Evolutionary conservation across 92 coral and sea anemone species (phyloP), one percentile per base, ranked within the genome.

Genomic region (Galaxea fascicularis): DNA sequence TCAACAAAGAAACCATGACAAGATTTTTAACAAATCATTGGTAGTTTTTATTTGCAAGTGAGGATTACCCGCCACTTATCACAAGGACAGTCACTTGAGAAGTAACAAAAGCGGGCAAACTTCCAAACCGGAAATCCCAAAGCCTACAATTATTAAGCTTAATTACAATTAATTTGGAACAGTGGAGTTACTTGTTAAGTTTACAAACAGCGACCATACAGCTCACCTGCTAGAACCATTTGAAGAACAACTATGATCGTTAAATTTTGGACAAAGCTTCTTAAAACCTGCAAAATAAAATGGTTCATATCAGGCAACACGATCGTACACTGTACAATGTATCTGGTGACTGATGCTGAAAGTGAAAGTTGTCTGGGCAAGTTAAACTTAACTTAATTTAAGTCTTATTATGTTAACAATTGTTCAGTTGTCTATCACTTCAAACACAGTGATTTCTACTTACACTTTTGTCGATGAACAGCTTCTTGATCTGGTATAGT

Each of bases 221-320:
- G 25, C 94, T 90, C 75, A 96, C 99, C 99, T 74, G 99, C 95
- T 58, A 96, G 76, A 24, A 85, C 78, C 90, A 96, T 88, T 86
- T 96, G 99, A 10, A 96, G 84, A 8, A 82, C 75, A 69, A 96
- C 89, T 13, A 91, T 89, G 52, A 92, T 79, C 18, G 98, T 94
- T 24, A 94, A 88, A 87, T 96, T 96, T 70, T 91, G 90, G 13
- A 86, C 62, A 86, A 96, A 96, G 85, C 97, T 96, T 78, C 77
- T 79, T 62, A 95, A 76, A 68, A 95, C 88, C 98, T 95, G 82
- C 59, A 83, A 63, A 73, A 54, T 8, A 65, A 22, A 26, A 64
- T 30, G 10, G 4, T 29, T 6, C 41, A 35, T 35, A 2, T 35
- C 3, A 35, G 41, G 41, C 41, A 35, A 2, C 6, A 35, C n/a